Conservation (phyloP, 2,797 vertebrate species). For the Thunnus albacares region DNA sequence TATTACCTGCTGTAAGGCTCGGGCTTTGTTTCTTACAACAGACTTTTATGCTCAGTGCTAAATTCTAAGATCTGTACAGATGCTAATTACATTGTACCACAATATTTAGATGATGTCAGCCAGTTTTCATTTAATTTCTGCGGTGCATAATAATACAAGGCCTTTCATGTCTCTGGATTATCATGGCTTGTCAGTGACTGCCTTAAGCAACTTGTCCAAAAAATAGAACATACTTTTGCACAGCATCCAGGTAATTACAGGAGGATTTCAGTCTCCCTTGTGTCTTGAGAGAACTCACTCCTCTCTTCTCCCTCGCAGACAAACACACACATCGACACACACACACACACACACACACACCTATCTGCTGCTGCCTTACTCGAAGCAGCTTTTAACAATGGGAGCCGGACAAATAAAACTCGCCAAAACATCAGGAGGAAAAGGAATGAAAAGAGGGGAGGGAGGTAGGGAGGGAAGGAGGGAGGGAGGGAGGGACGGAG, state of each 20-base stretch:
- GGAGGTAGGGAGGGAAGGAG: slow-evolving; percentile 22
- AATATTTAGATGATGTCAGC: slow-evolving; percentile 45
- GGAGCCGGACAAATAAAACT: slow-evolving; percentile 78
- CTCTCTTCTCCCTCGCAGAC: slow-evolving; percentile 19
- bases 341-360: slow-evolving; percentile 51
- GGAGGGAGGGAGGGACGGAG: background rate
- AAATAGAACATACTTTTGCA: slow-evolving; percentile 38
- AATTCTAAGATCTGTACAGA: slow-evolving; percentile 12
- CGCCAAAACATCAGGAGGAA: slow-evolving; percentile 73
- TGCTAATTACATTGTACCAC: slow-evolving; percentile 31
- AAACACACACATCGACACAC: slow-evolving; percentile 40
- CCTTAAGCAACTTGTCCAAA: slow-evolving; percentile 31
- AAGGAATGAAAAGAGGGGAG: slow-evolving; percentile 64
- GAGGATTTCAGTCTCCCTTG: slow-evolving; percentile 30
- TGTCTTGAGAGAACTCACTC: slow-evolving; percentile 5
- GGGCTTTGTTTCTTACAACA: slow-evolving; percentile 40
- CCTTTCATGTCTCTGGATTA: slow-evolving; percentile 36
- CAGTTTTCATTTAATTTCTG: slow-evolving; percentile 35
- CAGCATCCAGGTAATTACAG: slow-evolving; percentile 52
- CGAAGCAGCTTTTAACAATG: slow-evolving; percentile 68
- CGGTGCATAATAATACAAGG: background rate
- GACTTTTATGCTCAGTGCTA: slow-evolving; percentile 24
- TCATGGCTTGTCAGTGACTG: slow-evolving; percentile 18
- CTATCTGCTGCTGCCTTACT: slow-evolving; percentile 51
- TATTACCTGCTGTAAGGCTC: slow-evolving; percentile 41